Base-by-base conservation (phyloP, 2,888 invertebrate species). In the Drosophila recens region DNA sequence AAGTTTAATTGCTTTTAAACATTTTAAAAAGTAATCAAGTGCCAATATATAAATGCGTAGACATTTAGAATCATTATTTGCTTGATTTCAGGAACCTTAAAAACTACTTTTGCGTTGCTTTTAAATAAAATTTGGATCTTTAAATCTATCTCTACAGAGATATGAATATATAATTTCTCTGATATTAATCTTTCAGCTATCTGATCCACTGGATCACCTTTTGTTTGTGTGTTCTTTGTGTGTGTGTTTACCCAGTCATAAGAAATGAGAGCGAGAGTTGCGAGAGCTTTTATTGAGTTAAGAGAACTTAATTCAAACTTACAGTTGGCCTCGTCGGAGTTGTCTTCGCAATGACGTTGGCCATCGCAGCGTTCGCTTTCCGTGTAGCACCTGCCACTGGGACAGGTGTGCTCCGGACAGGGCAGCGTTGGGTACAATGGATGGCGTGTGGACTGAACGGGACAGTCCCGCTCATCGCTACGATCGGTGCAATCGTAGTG, bases 311-410 rank as follows among this genome's bases (percentile, higher is more conserved):
- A 84, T 65, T 71, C 36, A 59, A 63, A 87, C 87, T 93, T 93
- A 93, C 95, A 95, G 77, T 93, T 92, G 8, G 76, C 69, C 92
- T 95, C 95, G 90, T 95, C 95, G 48, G 93, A 93, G 62, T 93
- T 93, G 87, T 94, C 94, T 48, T 91, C 91, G 90, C 95, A 95
- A 87, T 95, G 95, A 30, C 77, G 66, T 13, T 88, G 91, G 34
- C 93, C 92, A 88, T 95, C 94, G 90, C 95, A 95, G 78, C 93
- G 81, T 92, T 93, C 88, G 93, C 93, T 89, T 61, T 90, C 88
- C 67, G 89, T 85, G 67, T 90, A 93, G 76, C 93, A 93, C 81
- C 90, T 90, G 90, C 95, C 95, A 73, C 93, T 93, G 75, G 92
- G 90, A 90, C 95, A 95, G 33, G 93, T 93, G 90, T 94, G 94